Evolutionary conservation across 2,888 invertebrate genomes (phyloP).

Genomic region (Tenthredo notha): DNA sequence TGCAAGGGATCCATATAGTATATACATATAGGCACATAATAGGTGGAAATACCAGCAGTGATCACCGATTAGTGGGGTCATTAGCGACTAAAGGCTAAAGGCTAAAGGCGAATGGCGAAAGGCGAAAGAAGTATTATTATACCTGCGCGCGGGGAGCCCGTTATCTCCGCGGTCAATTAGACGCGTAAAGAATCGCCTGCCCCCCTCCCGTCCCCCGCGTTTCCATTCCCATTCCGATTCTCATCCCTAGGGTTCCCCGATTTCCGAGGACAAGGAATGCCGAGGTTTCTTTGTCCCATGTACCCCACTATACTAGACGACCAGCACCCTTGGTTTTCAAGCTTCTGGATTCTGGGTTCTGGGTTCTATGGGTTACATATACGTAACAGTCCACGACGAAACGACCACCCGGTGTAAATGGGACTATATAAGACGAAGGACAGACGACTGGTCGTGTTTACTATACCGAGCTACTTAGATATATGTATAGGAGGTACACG

Average conservation of each 20-base stretch:
- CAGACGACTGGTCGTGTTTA: slow-evolving; percentile 1
- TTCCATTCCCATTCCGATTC: slow-evolving; percentile 29
- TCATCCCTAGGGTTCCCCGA: slow-evolving; percentile 24
- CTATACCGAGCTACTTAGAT: background rate
- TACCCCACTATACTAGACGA: background rate
- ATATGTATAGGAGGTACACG: background rate
- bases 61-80: slow-evolving; percentile 71
- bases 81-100: slow-evolving; percentile 64
- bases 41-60: slow-evolving; percentile 72
- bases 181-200: slow-evolving; percentile 75
- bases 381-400: slow-evolving; percentile 31
- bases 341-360: background rate
- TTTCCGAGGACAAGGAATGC: slow-evolving; percentile 11
- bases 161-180: slow-evolving; percentile 77
- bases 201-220: slow-evolving; percentile 57
- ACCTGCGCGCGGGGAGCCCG: slow-evolving; percentile 68
- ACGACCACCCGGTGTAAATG: slow-evolving; percentile 62
- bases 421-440: slow-evolving; percentile 56
- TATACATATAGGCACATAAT: background rate
- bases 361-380: background rate
- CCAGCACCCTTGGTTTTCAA: background rate
- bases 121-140: slow-evolving; percentile 69
- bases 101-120: slow-evolving; percentile 59
- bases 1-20: background rate
- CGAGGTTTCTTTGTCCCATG: slow-evolving; percentile 43